Evolutionary conservation across 2,113 vertebrate genomes (phyloP), one percentile per base, ranked within the genome.

Genomic region (Indri indri): DNA sequence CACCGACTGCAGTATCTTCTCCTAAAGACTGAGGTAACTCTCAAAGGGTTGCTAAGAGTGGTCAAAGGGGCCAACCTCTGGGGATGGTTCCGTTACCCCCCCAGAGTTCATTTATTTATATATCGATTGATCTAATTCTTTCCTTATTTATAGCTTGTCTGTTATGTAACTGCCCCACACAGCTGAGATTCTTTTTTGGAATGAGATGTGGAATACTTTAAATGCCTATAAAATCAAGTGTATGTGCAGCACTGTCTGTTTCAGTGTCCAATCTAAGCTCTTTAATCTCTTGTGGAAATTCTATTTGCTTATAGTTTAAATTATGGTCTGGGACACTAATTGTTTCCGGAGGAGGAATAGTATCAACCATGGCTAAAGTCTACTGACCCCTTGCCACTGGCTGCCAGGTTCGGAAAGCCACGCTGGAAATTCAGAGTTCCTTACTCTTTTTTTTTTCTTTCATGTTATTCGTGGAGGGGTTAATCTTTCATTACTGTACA

Each of bases 121-220:
- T 87, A 96, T 91, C 63, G 14, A 97, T 96, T 88, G 80, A 90
- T 96, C 92, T 96, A 91, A 95, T 95, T 96, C 88, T 84, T 13
- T 54, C 71, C 90, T 89, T 96, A 76, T 97, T 95, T 97, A 83
- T 96, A 95, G 88, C 70, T 37, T 82, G 59, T 47, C 82, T 83
- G 63, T 96, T 98, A 94, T 94, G 84, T 90, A 96, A 96, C 76
- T 95, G 96, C 47, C 85, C 95, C 84, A 90, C 68, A 94, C 88
- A 96, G 80, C 42, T 27, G 88, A 96, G 92, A 89, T 77, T 50
- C 89, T 90, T 94, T 97, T 96, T 54, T 84, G 88, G 68, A 95
- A 88, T 80, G 80, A 96, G 52, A 87, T 76, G 92, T 52, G 88
- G 90, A 96, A 94, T 95, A 76, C 59, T 96, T 95, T 76, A 95